Conservation (phyloP, 2,888 invertebrate species). For the Tenodera sinensis region DNA sequence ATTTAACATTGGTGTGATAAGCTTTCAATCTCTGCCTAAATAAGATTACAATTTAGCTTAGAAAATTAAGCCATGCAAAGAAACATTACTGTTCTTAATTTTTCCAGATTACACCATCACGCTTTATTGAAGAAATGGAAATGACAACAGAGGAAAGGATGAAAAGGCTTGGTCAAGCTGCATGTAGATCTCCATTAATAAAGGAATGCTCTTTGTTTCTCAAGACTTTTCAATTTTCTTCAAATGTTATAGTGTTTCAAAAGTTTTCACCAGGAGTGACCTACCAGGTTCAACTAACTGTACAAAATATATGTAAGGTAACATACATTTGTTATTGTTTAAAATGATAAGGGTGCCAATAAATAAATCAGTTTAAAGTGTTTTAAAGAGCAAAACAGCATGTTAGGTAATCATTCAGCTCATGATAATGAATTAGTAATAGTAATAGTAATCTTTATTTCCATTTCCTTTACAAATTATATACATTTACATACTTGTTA, state of each 20-base stretch:
- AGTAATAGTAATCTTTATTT: too few relatives aligned
- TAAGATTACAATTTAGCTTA: too few relatives aligned
- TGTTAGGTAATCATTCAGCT: too few relatives aligned
- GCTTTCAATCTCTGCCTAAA: too few relatives aligned
- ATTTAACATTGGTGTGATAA: too few relatives aligned
- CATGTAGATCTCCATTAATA: background rate
- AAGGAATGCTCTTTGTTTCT: background rate
- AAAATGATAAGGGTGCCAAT: background rate
- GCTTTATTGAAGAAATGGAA: conserved; percentile 32
- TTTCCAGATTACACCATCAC: conserved; percentile 22
- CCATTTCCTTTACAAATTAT: too few relatives aligned
- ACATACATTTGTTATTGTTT: background rate
- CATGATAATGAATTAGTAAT: too few relatives aligned
- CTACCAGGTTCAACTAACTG: conserved; percentile 50
- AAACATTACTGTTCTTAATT: background rate
- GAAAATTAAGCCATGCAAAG: too few relatives aligned
- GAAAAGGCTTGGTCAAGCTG: conserved; percentile 2
- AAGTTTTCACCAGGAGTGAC: conserved; percentile 54
- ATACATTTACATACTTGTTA: too few relatives aligned
- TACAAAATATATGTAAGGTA: conserved; percentile 58
- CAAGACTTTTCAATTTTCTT: conserved; percentile 36
- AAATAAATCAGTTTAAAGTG: too few relatives aligned
- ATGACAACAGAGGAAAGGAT: conserved; percentile 20
- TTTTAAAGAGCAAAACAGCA: too few relatives aligned
- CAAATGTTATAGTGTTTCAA: conserved; percentile 58